Percentiles rank a stretch among this genome's conserved stretches.
These are phyloP conservation scores for Oophaga pumilio DNA, from an alignment of 2,113 vertebrate species.

Conservation along the genomic window DNA sequence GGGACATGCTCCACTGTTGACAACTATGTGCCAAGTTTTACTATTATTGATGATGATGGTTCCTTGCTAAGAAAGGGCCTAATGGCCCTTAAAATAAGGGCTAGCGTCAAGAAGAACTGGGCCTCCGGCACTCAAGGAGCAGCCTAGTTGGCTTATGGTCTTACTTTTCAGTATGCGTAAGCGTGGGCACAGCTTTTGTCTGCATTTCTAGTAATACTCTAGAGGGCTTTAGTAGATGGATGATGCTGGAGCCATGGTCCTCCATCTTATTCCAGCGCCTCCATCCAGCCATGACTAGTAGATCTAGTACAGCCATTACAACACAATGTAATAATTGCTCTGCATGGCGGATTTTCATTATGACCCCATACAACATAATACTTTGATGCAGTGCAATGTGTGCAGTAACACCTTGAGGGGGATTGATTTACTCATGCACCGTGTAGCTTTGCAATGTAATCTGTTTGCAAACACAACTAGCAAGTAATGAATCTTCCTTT, in stretches of 20 bases:
- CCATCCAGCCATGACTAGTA: background rate
- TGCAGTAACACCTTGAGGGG: slow-evolving; percentile 15
- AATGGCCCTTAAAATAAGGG: too few species aligned
- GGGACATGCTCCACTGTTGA: too few species aligned
- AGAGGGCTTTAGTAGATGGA: background rate
- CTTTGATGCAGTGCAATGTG: slow-evolving; percentile 5
- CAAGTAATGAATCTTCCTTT: slow-evolving; percentile 38
- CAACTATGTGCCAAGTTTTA: too few species aligned
- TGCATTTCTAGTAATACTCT: background rate
- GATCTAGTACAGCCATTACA: slow-evolving; percentile 1
- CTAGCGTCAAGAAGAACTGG: too few species aligned
- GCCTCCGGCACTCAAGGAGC: background rate
- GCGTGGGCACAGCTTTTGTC: background rate
- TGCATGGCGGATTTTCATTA: background rate
- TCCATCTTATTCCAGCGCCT: background rate
- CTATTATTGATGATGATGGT: too few species aligned
- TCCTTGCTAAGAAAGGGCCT: too few species aligned
- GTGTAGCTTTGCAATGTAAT: slow-evolving; percentile 40
- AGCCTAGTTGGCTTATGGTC: background rate
- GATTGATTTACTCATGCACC: slow-evolving; percentile 44
- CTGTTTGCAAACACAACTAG: slow-evolving; percentile 48
- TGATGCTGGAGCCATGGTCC: background rate
- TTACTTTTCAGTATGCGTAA: background rate
- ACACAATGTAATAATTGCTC: background rate
- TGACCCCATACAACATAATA: background rate